phyloP scores from a whole-genome alignment of 2,113 vertebrate species.

The Puffinus mauretanicus region DNA sequence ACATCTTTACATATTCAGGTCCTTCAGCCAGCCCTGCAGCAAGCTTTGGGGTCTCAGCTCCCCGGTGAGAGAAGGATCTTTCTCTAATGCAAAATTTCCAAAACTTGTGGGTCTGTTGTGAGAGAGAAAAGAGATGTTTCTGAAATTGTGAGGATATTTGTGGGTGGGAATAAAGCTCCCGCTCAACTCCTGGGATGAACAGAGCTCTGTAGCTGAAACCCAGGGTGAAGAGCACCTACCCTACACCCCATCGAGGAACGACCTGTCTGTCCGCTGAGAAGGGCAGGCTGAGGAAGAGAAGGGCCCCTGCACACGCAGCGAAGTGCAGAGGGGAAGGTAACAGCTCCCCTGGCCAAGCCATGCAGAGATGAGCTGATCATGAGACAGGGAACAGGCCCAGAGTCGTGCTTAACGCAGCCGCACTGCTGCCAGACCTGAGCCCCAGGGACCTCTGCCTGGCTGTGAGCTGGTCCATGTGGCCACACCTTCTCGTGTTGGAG shows the following conservation, averaged over 20 bases:
- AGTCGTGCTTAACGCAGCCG: neutral
- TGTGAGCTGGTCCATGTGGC: neutral
- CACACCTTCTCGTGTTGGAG: neutral
- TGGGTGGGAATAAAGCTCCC: neutral
- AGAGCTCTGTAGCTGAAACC: neutral
- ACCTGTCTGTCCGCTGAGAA: neutral
- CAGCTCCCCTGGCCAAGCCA: neutral
- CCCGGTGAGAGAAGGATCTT: neutral
- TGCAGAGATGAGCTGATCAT: neutral
- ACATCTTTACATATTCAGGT: neutral
- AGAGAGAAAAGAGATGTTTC: neutral
- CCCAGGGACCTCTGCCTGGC: neutral
- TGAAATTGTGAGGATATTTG: neutral
- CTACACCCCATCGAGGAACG: neutral
- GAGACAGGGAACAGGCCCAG: neutral
- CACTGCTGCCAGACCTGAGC: neutral
- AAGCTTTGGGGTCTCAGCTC: neutral
- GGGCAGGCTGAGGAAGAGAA: neutral
- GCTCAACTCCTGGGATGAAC: neutral
- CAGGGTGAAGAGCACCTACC: neutral
- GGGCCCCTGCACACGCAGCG: accelerated
- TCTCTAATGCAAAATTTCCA: neutral
- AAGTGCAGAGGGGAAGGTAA: neutral
- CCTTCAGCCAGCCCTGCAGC: neutral
- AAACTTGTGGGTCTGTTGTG: neutral